Conservation (phyloP, 1,140 invertebrate species). For the Mercenaria mercenaria region DNA sequence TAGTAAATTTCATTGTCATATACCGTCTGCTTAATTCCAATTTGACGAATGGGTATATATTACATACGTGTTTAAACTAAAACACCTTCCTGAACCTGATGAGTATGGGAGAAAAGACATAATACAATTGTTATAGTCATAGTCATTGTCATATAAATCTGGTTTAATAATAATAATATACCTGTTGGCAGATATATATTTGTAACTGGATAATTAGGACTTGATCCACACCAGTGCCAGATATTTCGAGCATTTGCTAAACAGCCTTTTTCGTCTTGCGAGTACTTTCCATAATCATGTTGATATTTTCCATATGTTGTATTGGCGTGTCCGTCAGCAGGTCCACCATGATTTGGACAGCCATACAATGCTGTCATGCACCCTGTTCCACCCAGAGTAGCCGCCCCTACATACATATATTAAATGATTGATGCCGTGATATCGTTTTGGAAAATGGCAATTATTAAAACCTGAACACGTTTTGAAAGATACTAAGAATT, state of each 20-base stretch:
- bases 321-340: neutral
- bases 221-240: slow-evolving; percentile 64
- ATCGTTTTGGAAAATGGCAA: neutral
- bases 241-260: slow-evolving; percentile 48
- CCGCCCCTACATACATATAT: slow-evolving; percentile 44
- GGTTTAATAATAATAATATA: no score
- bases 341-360: slow-evolving; percentile 59
- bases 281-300: neutral
- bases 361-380: slow-evolving; percentile 66
- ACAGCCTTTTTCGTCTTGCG: slow-evolving; percentile 45
- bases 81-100: no score
- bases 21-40: no score
- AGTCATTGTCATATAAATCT: no score
- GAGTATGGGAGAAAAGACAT: no score
- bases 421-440: neutral
- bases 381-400: slow-evolving; percentile 63
- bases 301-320: neutral
- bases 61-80: no score
- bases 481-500: neutral
- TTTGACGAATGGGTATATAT: no score
- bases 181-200: slow-evolving; percentile 41
- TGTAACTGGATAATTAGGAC: slow-evolving; percentile 30
- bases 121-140: no score
- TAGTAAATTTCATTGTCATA: no score
- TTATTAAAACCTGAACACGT: neutral